phyloP scores from a whole-genome alignment of 2,888 invertebrate genomes.

The Acanthococcus lagerstroemiae region DNA sequence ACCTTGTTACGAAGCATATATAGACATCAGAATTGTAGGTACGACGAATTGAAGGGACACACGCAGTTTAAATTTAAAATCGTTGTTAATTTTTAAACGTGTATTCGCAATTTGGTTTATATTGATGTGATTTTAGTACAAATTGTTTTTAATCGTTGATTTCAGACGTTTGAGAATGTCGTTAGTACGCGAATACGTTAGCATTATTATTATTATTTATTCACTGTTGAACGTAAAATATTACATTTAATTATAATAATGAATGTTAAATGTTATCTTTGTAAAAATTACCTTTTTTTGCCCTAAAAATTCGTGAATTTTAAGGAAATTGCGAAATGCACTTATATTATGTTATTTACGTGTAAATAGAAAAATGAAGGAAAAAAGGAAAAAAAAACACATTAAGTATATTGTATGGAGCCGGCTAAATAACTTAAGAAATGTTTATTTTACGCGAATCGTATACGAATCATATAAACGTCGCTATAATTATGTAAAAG shows the following conservation, averaged over 20 bases:
- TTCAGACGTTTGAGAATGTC: conserved; percentile 5
- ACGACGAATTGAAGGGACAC: no score
- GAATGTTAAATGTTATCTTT: background rate
- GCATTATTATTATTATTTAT: background rate
- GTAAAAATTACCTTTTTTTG: background rate
- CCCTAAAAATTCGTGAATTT: background rate
- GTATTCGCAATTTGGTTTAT: conserved; percentile 1
- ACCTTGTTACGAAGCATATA: background rate
- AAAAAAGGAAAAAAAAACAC: no score
- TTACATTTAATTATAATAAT: background rate
- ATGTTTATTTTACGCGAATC: no score
- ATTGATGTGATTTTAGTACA: conserved; percentile 27
- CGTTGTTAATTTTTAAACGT: no score
- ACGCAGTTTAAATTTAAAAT: no score
- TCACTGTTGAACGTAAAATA: background rate
- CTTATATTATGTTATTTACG: no score
- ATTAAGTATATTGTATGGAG: no score
- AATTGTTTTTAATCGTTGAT: conserved; percentile 25
- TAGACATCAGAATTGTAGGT: no score
- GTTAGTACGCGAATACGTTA: background rate
- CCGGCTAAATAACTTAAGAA: no score
- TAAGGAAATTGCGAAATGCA: background rate
- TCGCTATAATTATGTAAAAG: no score
- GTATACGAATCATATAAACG: no score
- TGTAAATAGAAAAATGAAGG: no score